Base-by-base conservation (phyloP, 92 coral and sea anemone species). In the Galaxea fascicularis region DNA sequence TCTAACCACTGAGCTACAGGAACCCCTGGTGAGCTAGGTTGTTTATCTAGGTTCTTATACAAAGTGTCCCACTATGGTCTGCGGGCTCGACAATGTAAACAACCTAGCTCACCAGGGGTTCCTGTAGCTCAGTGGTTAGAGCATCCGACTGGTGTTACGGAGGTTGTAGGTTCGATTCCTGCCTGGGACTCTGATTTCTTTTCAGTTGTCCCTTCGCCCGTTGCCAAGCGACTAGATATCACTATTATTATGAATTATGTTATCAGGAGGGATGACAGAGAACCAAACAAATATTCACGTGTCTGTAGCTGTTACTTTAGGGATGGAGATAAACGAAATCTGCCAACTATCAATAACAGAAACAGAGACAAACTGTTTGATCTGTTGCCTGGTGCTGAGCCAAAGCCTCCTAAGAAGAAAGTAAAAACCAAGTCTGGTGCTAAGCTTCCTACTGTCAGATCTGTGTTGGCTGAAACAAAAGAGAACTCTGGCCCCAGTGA, bases 181-280 rank as follows among this genome's bases (percentile, higher is more conserved):
- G n/a, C n/a, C n/a, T n/a, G n/a, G n/a, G n/a, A n/a, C n/a, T n/a
- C n/a, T n/a, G n/a, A n/a, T n/a, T n/a, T n/a, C n/a, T n/a, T n/a
- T n/a, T n/a, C n/a, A n/a, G n/a, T n/a, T n/a, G n/a, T n/a, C n/a
- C n/a, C n/a, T n/a, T n/a, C n/a, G n/a, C n/a, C n/a, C n/a, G n/a
- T n/a, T n/a, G n/a, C n/a, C n/a, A n/a, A n/a, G n/a, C n/a, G n/a
- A n/a, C n/a, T n/a, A n/a, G n/a, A n/a, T n/a, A n/a, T n/a, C n/a
- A 49, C 54, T 49, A 49, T 49, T 49, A 49, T 49, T 63, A 56
- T 56, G 65, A 28, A 56, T 76, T 76, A 20, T 76, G 81, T 44
- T 76, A 30, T 44, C 81, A 76, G 71, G 82, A 76, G 82, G 82
- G 82, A 59, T 57, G 69, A 78, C 73, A 78, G 83, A 78, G 83